These are phyloP conservation scores for Crossocerus cetratus DNA, from an alignment of 2,888 invertebrate genomes.

Conservation along the genomic window DNA sequence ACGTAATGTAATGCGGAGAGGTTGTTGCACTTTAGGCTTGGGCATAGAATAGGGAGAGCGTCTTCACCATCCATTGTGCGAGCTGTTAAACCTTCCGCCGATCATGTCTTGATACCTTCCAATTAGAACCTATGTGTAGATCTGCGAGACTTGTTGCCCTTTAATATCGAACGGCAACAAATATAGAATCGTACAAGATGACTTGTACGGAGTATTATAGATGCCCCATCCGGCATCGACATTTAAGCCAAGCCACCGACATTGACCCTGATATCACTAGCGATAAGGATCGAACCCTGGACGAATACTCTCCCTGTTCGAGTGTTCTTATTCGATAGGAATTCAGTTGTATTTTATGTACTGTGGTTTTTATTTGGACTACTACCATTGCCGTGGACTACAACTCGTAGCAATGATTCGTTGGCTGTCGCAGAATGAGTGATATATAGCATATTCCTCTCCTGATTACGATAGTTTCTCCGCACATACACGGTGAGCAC, in stretches of 20 bases:
- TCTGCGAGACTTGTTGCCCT: background rate
- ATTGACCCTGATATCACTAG: background rate
- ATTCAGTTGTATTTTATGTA: conserved; percentile 52
- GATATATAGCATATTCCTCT: conserved; percentile 30
- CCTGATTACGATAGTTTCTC: conserved; percentile 14
- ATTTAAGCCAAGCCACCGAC: conserved; percentile 10
- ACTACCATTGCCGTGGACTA: conserved; percentile 45
- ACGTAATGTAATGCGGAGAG: conserved; percentile 69
- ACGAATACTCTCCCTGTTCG: conserved; percentile 55
- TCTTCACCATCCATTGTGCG: conserved; percentile 21
- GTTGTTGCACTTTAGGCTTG: conserved; percentile 68
- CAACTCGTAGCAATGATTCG: conserved; percentile 52
- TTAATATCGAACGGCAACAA: background rate
- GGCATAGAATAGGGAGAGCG: conserved; percentile 62
- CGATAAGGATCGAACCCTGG: background rate
- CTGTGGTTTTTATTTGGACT: conserved; percentile 51
- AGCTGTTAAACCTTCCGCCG: background rate
- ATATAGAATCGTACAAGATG: too few relatives aligned
- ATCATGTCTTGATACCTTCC: conserved; percentile 10
- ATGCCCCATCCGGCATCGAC: background rate
- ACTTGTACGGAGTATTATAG: too few relatives aligned
- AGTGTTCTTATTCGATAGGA: conserved; percentile 47
- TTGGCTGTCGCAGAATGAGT: conserved; percentile 49
- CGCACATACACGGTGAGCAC: conserved; percentile 18
- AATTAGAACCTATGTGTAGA: background rate